These are phyloP conservation scores for Dascillus cervinus DNA, from an alignment of 2,888 invertebrate species.

Conservation along the genomic window DNA sequence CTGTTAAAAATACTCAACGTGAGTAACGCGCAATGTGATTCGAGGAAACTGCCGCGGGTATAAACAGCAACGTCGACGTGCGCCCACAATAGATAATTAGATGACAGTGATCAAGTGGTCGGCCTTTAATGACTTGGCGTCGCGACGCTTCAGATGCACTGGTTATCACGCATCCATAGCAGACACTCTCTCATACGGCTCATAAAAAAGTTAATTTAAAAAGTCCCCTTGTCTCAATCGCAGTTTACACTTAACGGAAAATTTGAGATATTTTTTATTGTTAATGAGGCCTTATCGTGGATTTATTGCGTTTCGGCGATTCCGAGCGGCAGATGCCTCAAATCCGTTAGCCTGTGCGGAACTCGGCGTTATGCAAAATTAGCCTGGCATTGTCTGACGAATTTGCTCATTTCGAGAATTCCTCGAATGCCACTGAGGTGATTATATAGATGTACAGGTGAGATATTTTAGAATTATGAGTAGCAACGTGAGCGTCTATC, in stretches of 20 bases:
- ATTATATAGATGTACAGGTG: conserved; percentile 19
- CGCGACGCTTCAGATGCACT: conserved; percentile 13
- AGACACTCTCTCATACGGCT: no score
- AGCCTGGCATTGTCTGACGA: not conserved
- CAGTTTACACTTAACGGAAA: no score
- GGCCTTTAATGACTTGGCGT: conserved; percentile 15
- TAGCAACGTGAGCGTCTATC: conserved; percentile 17
- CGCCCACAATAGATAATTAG: conserved; percentile 17
- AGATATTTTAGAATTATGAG: conserved; percentile 21
- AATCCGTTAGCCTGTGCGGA: no score
- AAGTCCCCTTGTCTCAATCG: no score
- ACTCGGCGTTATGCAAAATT: no score
- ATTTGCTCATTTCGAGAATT: not conserved
- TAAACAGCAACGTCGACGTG: conserved; percentile 8
- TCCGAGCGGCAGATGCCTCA: no score
- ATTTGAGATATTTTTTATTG: no score
- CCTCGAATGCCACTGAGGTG: conserved; percentile 11
- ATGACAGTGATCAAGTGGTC: conserved; percentile 17
- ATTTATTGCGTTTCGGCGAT: no score
- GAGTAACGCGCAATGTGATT: not conserved
- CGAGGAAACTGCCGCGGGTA: conserved; percentile 1
- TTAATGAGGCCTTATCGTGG: no score
- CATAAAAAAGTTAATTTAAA: no score
- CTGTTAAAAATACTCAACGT: not conserved
- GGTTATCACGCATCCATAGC: conserved; percentile 11